These are phyloP conservation scores for Pyrgilauda ruficollis DNA, from an alignment of 2,113 vertebrate genomes.

Conservation along the genomic window DNA sequence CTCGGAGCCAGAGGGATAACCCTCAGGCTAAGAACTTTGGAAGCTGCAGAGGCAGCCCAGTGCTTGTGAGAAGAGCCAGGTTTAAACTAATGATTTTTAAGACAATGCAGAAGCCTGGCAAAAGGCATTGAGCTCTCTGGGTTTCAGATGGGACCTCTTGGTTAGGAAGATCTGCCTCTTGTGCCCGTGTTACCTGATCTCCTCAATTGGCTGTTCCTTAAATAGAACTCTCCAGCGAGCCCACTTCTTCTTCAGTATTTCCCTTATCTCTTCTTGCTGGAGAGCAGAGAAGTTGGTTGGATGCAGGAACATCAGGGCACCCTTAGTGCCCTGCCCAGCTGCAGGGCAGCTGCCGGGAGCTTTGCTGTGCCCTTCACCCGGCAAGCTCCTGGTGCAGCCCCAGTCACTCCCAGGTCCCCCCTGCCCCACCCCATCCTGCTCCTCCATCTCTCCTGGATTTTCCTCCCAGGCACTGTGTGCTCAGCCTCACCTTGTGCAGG, in stretches of 20 bases:
- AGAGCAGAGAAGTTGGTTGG: not conserved
- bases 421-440: not conserved
- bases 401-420: not conserved
- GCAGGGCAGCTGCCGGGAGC: rapidly evolving
- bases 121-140: not conserved
- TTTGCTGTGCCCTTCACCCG: rapidly evolving
- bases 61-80: not conserved
- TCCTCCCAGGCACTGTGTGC: not conserved
- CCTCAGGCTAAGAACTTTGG: not conserved
- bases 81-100: not conserved
- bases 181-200: constrained; percentile 74
- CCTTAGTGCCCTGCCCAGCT: not conserved
- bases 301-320: not conserved
- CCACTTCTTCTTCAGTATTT: constrained; percentile 71
- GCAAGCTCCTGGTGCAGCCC: not conserved
- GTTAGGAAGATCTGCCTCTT: not conserved
- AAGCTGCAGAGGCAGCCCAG: not conserved
- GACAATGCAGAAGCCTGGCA: not conserved
- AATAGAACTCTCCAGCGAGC: constrained; percentile 77
- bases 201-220: constrained; percentile 65
- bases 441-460: not conserved
- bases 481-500: constrained; percentile 82
- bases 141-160: not conserved
- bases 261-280: constrained; percentile 64
- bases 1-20: not conserved